phyloP scores from a whole-genome alignment of 2,113 vertebrate genomes.

The Gasterosteus nipponicus region DNA sequence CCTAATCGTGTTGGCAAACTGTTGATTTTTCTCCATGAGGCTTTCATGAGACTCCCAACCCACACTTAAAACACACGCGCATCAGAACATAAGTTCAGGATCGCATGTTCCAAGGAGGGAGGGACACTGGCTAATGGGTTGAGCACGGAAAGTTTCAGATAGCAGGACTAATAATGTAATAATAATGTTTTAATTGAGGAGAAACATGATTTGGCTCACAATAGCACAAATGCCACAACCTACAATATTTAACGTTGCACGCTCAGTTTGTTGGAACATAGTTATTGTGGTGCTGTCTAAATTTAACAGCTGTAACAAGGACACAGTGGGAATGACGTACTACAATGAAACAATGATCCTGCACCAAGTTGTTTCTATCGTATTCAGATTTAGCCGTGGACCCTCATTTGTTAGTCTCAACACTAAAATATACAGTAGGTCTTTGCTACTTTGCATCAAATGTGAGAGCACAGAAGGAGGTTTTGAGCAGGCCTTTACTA shows the following conservation, averaged over 20 bases:
- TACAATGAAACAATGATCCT: constrained; percentile 15
- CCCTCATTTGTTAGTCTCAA: constrained; percentile 9
- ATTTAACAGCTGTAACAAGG: constrained; percentile 9
- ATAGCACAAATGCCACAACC: constrained; percentile 34
- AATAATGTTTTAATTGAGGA: constrained; percentile 37
- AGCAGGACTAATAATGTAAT: constrained; percentile 34
- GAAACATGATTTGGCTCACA: constrained; percentile 30
- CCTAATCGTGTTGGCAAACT: constrained; percentile 75
- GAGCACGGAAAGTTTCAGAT: constrained; percentile 44
- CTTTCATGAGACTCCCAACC: constrained; percentile 64
- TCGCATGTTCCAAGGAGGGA: constrained; percentile 32
- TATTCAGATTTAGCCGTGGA: constrained; percentile 10
- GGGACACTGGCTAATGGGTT: constrained; percentile 47
- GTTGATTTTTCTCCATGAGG: constrained; percentile 50
- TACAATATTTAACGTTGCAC: constrained; percentile 25
- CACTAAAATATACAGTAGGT: constrained; percentile 41
- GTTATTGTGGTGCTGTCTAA: constrained; percentile 18
- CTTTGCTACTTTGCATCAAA: constrained; percentile 66
- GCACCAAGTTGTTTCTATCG: constrained; percentile 3
- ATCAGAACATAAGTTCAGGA: constrained; percentile 51
- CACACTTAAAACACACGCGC: constrained; percentile 35
- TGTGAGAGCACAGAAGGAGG: constrained; percentile 35
- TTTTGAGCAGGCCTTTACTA: constrained; percentile 41
- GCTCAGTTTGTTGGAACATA: constrained; percentile 12
- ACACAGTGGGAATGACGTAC: constrained; percentile 3